Base-by-base conservation (phyloP, 2,797 vertebrate genomes). In the Pygocentrus nattereri region DNA sequence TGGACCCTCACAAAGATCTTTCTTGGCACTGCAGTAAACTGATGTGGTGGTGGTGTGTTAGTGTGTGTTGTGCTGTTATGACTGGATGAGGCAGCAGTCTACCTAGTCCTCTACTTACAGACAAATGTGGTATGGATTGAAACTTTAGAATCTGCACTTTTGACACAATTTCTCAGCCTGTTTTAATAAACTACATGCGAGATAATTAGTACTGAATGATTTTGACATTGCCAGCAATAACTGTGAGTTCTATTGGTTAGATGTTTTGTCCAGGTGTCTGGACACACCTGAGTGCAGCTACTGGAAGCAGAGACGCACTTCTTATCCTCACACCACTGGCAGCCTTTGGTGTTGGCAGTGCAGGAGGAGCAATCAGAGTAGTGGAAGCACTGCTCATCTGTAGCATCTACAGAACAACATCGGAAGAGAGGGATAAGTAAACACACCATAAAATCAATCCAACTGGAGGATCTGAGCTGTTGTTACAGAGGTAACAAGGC, bases 261-360 rank as follows among this genome's bases (percentile, higher is more conserved):
- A n/a, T 56, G 54, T 23, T 19, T 56, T 19, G 4, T 56, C 54
- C 19, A 21, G 52, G 8, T 56, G 21, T 56, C 12, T 25, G 23
- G 25, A 23, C 58, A 3, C 58, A 61, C 62, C 62, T 65, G 62
- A 65, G 31, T 97, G 76, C 97, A 99, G 94, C 98, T 99, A 54
- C 96, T 98, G 67, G 86, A 92, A 30, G 95, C 94, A 2, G 97
- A 96, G 88, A 98, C 95, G 91, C 97, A 99, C 77, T 97, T 98
- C 90, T 98, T 99, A 87, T 98, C 96, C 0, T 99, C 97, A 1
- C 97, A 99, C 98, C 97, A 99, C 73, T 99, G 97, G 93, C 97
- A 99, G 7, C 96, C 97, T 0, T 99, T 98, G 6, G 97, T 97
- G 83, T 98, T 99, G 87, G 97, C 96, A 0, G 97, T 96, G n/a